Evolutionary conservation across 2,113 vertebrate species (phyloP).

Genomic region (Odocoileus virginianus): DNA sequence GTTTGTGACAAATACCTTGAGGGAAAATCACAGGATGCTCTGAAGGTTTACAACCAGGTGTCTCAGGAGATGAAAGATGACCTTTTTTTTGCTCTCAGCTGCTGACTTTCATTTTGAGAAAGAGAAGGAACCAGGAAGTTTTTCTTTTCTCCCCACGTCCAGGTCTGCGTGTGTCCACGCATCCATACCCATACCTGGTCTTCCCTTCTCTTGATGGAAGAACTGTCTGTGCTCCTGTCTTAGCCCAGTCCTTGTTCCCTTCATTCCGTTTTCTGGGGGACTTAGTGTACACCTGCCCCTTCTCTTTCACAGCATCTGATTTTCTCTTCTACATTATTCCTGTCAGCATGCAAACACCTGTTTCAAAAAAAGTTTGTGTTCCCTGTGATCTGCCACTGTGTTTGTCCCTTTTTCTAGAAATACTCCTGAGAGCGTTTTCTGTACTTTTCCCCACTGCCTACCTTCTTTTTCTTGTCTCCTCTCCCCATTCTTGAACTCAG

Average conservation of each 20-base stretch:
- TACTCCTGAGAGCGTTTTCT: background rate
- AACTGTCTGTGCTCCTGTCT: background rate
- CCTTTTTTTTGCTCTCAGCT: background rate
- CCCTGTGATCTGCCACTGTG: background rate
- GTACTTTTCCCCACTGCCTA: background rate
- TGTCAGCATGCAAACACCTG: background rate
- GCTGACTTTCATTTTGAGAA: background rate
- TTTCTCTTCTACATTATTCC: background rate
- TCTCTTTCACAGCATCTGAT: background rate
- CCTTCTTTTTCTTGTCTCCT: background rate
- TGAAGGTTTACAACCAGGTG: background rate
- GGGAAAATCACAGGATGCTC: background rate
- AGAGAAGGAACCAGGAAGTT: background rate
- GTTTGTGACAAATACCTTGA: background rate
- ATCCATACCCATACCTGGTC: background rate
- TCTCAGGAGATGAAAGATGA: background rate
- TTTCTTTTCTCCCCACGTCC: background rate
- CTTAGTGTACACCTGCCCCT: background rate
- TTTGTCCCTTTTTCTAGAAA: background rate
- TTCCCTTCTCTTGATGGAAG: background rate
- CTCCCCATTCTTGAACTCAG: background rate
- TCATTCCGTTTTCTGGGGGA: background rate
- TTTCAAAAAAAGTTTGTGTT: background rate
- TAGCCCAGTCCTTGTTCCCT: background rate
- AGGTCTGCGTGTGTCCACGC: background rate